A percentile compares a stretch with the other conserved stretches of the same genome.
These are phyloP conservation scores for Synanthedon vespiformis DNA, from an alignment of 2,888 invertebrate species.

Conservation along the genomic window DNA sequence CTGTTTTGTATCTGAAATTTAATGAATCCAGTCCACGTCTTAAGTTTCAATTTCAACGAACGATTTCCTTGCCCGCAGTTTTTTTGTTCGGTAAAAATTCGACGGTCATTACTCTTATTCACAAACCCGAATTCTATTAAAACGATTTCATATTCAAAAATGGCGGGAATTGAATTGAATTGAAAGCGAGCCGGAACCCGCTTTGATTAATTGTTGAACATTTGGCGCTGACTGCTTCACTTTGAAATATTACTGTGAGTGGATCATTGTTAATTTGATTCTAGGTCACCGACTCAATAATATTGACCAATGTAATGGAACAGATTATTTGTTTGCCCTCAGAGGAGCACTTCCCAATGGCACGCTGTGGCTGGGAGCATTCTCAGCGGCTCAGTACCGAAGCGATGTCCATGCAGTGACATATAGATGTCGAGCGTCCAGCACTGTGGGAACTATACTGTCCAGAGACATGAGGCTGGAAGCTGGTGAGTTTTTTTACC, in stretches of 20 bases:
- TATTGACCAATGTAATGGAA: too few species aligned
- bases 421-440: slow-evolving; percentile 85
- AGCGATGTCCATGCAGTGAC: slow-evolving; percentile 85
- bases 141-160: slow-evolving; percentile 47
- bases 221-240: neutral
- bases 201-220: slow-evolving; percentile 37
- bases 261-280: neutral
- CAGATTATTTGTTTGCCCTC: slow-evolving; percentile 10
- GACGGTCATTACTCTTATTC: slow-evolving; percentile 25
- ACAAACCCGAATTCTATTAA: slow-evolving; percentile 32
- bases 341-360: slow-evolving; percentile 85
- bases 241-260: neutral
- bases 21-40: too few species aligned
- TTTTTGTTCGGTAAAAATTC: slow-evolving; percentile 12
- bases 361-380: slow-evolving; percentile 84
- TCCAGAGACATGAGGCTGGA: slow-evolving; percentile 85
- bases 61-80: too few species aligned
- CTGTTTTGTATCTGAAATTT: too few species aligned
- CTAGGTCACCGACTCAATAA: too few species aligned
- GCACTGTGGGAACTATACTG: slow-evolving; percentile 80
- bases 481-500: slow-evolving; percentile 72
- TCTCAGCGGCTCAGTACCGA: slow-evolving; percentile 82
- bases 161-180: slow-evolving; percentile 39
- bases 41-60: too few species aligned
- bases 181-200: slow-evolving; percentile 21